Conservation (phyloP, 1,140 invertebrate species). For the Trypoxylus dichotomus region DNA sequence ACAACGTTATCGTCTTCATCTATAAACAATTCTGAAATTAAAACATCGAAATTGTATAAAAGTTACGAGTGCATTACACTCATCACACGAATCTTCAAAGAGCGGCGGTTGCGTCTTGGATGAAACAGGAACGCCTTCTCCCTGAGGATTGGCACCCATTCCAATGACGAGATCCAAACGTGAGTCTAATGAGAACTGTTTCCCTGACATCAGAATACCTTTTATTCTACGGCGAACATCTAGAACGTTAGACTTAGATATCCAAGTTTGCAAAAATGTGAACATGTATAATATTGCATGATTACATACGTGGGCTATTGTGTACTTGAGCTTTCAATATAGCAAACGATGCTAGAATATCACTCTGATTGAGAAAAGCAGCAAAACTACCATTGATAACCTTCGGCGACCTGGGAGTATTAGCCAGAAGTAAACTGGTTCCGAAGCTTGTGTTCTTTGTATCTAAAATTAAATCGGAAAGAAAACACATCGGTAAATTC, state of each 20-base stretch:
- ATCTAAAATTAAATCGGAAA: slow-evolving; percentile 57
- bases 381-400: slow-evolving; percentile 96
- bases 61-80: slow-evolving; percentile 32
- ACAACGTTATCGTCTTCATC: not conserved
- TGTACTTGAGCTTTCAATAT: slow-evolving; percentile 68
- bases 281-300: slow-evolving; percentile 25
- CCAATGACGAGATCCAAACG: slow-evolving; percentile 87
- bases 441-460: slow-evolving; percentile 85
- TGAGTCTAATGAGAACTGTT: slow-evolving; percentile 87
- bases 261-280: not conserved
- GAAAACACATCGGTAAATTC: too few relatives aligned
- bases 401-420: slow-evolving; percentile 96
- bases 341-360: slow-evolving; percentile 75
- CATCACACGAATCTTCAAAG: slow-evolving; percentile 57
- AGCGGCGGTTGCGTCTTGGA: slow-evolving; percentile 55
- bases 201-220: slow-evolving; percentile 86
- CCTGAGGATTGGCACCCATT: slow-evolving; percentile 49
- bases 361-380: slow-evolving; percentile 89
- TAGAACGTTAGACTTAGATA: slow-evolving; percentile 42
- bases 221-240: slow-evolving; percentile 81
- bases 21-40: slow-evolving; percentile 26
- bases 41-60: not conserved
- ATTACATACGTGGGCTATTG: slow-evolving; percentile 74
- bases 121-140: slow-evolving; percentile 51
- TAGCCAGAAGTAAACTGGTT: slow-evolving; percentile 88